Conservation (phyloP, 2,113 vertebrate species). For the Pseudorhombus dupliciocellatus region DNA sequence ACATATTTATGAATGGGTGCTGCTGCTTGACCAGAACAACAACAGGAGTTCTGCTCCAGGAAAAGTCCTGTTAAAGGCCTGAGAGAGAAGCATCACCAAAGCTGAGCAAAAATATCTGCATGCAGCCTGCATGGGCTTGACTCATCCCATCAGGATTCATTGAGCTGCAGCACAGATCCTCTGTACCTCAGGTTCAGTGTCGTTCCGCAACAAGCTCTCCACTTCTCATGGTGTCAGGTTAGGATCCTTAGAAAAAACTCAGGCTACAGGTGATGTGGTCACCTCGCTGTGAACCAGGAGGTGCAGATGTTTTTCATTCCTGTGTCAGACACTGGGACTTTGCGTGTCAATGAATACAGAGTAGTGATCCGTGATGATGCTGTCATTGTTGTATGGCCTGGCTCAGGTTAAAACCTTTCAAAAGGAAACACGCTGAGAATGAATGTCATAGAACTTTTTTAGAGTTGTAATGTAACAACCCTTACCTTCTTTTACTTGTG, state of each 20-base stretch:
- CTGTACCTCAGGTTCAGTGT: conserved; percentile 4
- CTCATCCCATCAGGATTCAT: conserved; percentile 49
- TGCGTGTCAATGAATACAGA: too few species aligned
- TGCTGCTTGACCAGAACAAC: not conserved
- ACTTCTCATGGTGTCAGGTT: conserved; percentile 29
- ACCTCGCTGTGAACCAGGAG: not conserved
- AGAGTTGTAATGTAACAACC: too few species aligned
- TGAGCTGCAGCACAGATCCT: conserved; percentile 34
- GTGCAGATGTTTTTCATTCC: not conserved
- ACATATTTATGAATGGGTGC: not conserved
- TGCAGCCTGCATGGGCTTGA: conserved; percentile 31
- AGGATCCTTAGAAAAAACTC: conserved; percentile 14
- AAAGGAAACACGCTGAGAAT: too few species aligned
- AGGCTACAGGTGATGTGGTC: not conserved
- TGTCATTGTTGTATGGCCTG: too few species aligned
- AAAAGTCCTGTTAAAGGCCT: not conserved
- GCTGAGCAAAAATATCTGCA: not conserved
- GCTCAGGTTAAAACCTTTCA: too few species aligned
- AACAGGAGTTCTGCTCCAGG: not conserved
- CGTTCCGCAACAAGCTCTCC: conserved; percentile 18
- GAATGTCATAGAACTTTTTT: too few species aligned
- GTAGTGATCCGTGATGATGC: too few species aligned
- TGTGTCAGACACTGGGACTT: too few species aligned
- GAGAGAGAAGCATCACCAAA: conserved; percentile 12
- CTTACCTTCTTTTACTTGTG: not conserved